phyloP scores from a whole-genome alignment of 2,888 invertebrate genomes.

The Sialis lutaria region DNA sequence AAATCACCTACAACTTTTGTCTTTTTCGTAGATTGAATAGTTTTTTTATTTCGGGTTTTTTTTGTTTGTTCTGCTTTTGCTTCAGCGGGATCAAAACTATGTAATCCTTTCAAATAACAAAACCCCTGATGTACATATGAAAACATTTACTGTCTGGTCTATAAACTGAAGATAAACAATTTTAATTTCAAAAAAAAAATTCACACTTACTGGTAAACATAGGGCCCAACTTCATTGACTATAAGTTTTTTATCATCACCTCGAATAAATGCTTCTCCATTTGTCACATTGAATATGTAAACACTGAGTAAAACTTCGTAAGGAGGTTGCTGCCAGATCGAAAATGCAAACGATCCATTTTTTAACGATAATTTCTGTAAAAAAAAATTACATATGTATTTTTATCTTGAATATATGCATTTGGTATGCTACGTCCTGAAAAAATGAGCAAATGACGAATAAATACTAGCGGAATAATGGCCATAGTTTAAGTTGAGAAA shows the following conservation, averaged over 20 bases:
- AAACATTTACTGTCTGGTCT: too few species aligned
- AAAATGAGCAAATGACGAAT: too few species aligned
- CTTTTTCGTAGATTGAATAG: too few species aligned
- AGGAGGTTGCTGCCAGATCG: conserved; percentile 46
- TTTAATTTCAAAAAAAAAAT: background rate
- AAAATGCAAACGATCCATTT: conserved; percentile 36
- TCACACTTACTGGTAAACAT: conserved; percentile 55
- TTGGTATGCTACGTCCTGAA: too few species aligned
- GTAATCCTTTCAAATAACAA: too few species aligned
- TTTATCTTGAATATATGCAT: too few species aligned
- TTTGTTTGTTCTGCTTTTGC: too few species aligned
- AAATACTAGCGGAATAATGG: too few species aligned
- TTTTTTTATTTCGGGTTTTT: too few species aligned
- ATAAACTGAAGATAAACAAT: background rate
- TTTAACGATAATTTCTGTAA: conserved; percentile 33
- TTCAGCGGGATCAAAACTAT: too few species aligned
- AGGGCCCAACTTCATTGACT: conserved; percentile 60
- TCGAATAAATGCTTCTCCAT: conserved; percentile 44
- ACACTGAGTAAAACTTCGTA: conserved; percentile 44
- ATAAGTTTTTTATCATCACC: conserved; percentile 47
- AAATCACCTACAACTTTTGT: too few species aligned
- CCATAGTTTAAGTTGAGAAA: background rate
- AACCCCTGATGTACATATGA: too few species aligned
- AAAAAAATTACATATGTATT: conserved; percentile 1
- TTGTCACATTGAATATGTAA: conserved; percentile 69